Evolutionary conservation across 2,888 invertebrate species (phyloP).

Genomic region (Glyphotaelius pellucidus): DNA sequence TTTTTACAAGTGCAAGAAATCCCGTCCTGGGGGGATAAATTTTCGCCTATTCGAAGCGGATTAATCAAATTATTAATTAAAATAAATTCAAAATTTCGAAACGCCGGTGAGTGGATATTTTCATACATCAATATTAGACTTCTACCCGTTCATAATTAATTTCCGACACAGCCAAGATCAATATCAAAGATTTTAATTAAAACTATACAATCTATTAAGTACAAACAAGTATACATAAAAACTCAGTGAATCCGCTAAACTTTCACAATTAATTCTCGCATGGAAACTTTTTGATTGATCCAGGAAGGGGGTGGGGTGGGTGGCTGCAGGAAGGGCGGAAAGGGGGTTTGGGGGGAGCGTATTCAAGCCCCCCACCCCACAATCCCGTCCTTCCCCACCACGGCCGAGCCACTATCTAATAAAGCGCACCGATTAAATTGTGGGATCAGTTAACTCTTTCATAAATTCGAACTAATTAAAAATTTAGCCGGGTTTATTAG

Average conservation of each 20-base stretch:
- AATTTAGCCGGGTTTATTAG: slow-evolving; percentile 20
- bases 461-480: slow-evolving; percentile 58
- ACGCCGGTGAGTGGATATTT: slow-evolving; percentile 53
- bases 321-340: slow-evolving; percentile 14
- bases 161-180: slow-evolving; percentile 66
- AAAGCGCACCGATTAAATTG: slow-evolving; percentile 60
- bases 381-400: slow-evolving; percentile 7
- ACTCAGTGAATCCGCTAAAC: slow-evolving; percentile 66
- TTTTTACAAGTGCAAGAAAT: slow-evolving; percentile 18
- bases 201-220: slow-evolving; percentile 67
- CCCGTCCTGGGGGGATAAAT: neutral
- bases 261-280: slow-evolving; percentile 67
- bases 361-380: slow-evolving; percentile 40
- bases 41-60: slow-evolving; percentile 13
- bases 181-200: slow-evolving; percentile 67
- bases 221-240: slow-evolving; percentile 67
- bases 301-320: slow-evolving; percentile 48
- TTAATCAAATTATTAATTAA: slow-evolving; percentile 59
- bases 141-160: slow-evolving; percentile 66
- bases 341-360: neutral
- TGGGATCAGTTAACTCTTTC: slow-evolving; percentile 50
- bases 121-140: slow-evolving; percentile 65
- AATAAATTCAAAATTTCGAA: slow-evolving; percentile 56
- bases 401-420: slow-evolving; percentile 52
- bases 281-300: slow-evolving; percentile 67